phyloP scores from a whole-genome alignment of 2,113 vertebrate genomes.

The Tautogolabrus adspersus region DNA sequence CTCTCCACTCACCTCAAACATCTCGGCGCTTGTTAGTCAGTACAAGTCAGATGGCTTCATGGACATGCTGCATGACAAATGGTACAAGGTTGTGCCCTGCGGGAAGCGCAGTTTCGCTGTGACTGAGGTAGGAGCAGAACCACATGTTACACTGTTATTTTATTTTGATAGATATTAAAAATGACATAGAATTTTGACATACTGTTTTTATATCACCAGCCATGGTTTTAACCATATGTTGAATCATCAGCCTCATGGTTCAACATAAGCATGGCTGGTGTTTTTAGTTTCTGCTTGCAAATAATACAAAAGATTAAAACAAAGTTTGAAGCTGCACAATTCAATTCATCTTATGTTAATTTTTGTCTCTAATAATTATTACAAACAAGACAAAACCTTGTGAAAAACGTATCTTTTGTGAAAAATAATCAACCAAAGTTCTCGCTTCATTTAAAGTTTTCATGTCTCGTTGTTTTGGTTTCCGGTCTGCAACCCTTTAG shows the following conservation, averaged over 20 bases:
- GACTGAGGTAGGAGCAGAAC: constrained; percentile 88
- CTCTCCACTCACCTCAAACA: constrained; percentile 94
- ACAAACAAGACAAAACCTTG: too few relatives aligned
- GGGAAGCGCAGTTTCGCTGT: constrained; percentile 97
- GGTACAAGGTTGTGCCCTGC: constrained; percentile 98
- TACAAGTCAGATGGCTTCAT: constrained; percentile 99
- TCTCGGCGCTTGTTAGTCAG: constrained; percentile 96
- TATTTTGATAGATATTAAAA: neutral
- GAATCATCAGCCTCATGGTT: too few relatives aligned
- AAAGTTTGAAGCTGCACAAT: too few relatives aligned
- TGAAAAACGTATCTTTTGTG: too few relatives aligned
- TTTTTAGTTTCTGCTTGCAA: too few relatives aligned
- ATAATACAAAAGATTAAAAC: too few relatives aligned
- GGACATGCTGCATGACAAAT: constrained; percentile 98
- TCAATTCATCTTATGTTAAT: too few relatives aligned
- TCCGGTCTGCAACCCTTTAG: neutral
- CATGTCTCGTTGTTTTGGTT: neutral
- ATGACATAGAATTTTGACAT: neutral
- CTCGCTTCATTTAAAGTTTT: neutral
- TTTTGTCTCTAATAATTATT: too few relatives aligned
- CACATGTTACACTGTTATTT: neutral
- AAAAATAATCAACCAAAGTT: too few relatives aligned
- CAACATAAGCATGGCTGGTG: too few relatives aligned
- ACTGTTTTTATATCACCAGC: neutral
- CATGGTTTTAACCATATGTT: too few relatives aligned